Conservation (phyloP, 2,888 invertebrate genomes). For the Melanophora roralis region DNA sequence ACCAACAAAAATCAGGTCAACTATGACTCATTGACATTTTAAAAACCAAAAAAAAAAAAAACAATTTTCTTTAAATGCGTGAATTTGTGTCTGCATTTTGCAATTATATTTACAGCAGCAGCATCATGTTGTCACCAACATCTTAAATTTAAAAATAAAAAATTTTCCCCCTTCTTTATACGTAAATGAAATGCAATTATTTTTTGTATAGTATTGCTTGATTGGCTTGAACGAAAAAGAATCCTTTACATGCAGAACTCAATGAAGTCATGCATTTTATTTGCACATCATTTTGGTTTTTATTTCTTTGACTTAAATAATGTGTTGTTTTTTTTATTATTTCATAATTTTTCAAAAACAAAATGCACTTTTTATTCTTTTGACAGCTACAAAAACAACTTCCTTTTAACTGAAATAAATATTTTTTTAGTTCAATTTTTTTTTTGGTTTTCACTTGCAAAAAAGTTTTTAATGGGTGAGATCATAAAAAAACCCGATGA, state of each 20-base stretch:
- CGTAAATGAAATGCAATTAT: background rate
- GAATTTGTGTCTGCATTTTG: constrained; percentile 6
- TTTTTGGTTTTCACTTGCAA: background rate
- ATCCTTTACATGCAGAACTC: background rate
- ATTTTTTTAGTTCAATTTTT: background rate
- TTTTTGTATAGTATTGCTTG: background rate
- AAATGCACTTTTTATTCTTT: constrained; percentile 18
- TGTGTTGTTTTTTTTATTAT: constrained; percentile 41
- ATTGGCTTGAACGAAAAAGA: background rate
- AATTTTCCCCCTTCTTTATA: background rate
- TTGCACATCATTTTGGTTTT: background rate
- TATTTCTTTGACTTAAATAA: constrained; percentile 6
- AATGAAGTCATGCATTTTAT: constrained; percentile 60
- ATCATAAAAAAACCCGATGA: constrained; percentile 47
- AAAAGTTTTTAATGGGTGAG: constrained; percentile 33
- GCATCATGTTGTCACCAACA: constrained; percentile 38
- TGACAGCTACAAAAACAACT: constrained; percentile 45
- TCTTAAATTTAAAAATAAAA: constrained; percentile 31
- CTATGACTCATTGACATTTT: constrained; percentile 47
- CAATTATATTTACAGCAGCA: constrained; percentile 29
- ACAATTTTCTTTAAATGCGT: constrained; percentile 8
- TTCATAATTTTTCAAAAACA: constrained; percentile 20
- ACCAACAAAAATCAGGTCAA: too few species aligned
- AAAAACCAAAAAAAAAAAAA: background rate
- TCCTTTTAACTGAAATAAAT: constrained; percentile 34